phyloP scores from a whole-genome alignment of 2,797 vertebrate genomes.

The Rallus crepitans region DNA sequence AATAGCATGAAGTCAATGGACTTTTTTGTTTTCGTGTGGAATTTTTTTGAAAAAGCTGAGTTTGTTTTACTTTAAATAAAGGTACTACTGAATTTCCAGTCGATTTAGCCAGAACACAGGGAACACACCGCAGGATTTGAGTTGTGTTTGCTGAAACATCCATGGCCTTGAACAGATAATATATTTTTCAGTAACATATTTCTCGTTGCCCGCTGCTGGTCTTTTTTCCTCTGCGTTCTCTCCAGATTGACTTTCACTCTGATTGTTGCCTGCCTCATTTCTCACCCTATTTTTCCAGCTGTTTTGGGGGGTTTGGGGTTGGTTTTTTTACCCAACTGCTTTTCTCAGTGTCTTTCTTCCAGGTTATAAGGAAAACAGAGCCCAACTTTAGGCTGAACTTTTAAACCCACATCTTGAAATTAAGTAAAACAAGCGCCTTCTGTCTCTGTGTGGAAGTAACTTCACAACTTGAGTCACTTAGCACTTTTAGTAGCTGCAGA shows the following conservation, averaged over 20 bases:
- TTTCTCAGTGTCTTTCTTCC: constrained; percentile 21
- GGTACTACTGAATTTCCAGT: constrained; percentile 56
- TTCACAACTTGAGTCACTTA: constrained; percentile 30
- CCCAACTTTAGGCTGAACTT: constrained; percentile 35
- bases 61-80: constrained; percentile 64
- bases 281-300: constrained; percentile 55
- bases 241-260: constrained; percentile 55
- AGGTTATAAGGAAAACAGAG: constrained; percentile 19
- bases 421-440: constrained; percentile 32
- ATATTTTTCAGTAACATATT: constrained; percentile 57
- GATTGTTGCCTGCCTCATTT: constrained; percentile 40
- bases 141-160: constrained; percentile 40
- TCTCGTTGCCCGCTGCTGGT: constrained; percentile 18
- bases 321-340: neutral
- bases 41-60: constrained; percentile 17
- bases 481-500: constrained; percentile 28
- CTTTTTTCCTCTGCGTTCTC: neutral
- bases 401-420: constrained; percentile 57
- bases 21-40: constrained; percentile 37
- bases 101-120: constrained; percentile 34
- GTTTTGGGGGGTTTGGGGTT: neutral
- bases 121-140: constrained; percentile 2
- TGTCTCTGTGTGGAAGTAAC: neutral
- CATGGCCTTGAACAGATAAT: constrained; percentile 47
- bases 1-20: constrained; percentile 15